Evolutionary conservation across 1,140 invertebrate species (phyloP).

Genomic region (Drosophila nebulosa): DNA sequence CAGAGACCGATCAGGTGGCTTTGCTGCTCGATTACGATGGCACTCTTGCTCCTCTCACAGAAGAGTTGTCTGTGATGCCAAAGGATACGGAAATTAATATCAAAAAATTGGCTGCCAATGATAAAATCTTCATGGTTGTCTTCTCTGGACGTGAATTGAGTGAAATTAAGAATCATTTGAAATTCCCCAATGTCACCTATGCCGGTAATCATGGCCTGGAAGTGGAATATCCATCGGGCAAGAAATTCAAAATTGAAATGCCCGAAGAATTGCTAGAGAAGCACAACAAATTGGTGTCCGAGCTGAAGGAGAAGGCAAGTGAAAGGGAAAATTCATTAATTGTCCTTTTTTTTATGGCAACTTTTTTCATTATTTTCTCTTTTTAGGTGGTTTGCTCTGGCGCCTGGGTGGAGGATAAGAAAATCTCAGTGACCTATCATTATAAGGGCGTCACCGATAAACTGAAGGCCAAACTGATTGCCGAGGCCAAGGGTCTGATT

Average conservation of each 20-base stretch:
- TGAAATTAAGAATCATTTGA: constrained; percentile 94
- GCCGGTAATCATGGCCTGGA: constrained; percentile 95
- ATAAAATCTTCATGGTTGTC: constrained; percentile 93
- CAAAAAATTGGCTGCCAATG: constrained; percentile 90
- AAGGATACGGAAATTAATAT: constrained; percentile 92
- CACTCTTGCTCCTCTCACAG: constrained; percentile 92
- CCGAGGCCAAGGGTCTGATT: constrained; percentile 88
- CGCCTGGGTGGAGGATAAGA: constrained; percentile 96
- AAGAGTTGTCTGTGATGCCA: constrained; percentile 91
- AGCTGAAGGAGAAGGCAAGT: constrained; percentile 89
- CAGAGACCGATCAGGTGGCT: constrained; percentile 82
- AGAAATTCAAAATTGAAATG: constrained; percentile 96
- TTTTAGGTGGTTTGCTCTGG: constrained; percentile 89
- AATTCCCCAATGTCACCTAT: constrained; percentile 94
- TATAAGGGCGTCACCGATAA: constrained; percentile 90
- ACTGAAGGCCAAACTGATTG: constrained; percentile 85
- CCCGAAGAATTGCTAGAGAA: constrained; percentile 91
- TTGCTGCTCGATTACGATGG: constrained; percentile 94
- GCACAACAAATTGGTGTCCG: constrained; percentile 88
- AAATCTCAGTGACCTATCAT: constrained; percentile 92
- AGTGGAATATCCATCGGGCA: constrained; percentile 93
- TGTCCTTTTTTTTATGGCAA: not conserved
- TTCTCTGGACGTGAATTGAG: constrained; percentile 92
- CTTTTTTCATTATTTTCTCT: not conserved
- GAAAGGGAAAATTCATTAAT: not conserved